These are phyloP conservation scores for Sciurus carolinensis DNA, from an alignment of 2,797 vertebrate genomes.

Conservation along the genomic window DNA sequence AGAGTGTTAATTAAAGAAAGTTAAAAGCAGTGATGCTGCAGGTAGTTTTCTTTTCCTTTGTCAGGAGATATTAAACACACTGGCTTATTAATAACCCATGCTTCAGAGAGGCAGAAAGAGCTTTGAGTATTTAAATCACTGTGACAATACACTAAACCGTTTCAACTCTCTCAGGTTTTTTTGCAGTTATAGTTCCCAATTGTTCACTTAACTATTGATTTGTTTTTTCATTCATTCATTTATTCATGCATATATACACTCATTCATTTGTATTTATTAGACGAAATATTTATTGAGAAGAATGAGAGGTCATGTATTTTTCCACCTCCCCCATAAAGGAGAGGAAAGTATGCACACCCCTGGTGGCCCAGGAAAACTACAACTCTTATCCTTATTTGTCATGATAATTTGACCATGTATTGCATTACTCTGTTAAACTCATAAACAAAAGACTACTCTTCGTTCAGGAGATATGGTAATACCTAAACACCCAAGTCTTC, in stretches of 20 bases:
- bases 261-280: not conserved
- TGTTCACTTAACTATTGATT: slow-evolving; percentile 3
- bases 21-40: not conserved
- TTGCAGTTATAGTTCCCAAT: not conserved
- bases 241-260: not conserved
- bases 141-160: not conserved
- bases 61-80: not conserved
- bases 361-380: not conserved
- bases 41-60: not conserved
- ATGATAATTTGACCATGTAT: not conserved
- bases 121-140: not conserved
- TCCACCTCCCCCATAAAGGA: not conserved
- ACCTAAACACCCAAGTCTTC: slow-evolving; percentile 12
- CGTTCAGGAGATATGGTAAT: slow-evolving; percentile 2
- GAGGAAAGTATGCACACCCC: not conserved
- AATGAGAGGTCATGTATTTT: slow-evolving; percentile 6
- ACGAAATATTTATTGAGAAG: not conserved
- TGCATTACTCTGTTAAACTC: not conserved
- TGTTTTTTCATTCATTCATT: not conserved
- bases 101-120: not conserved
- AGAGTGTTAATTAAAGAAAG: not conserved
- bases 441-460: slow-evolving; percentile 19
- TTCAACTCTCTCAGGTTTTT: not conserved
- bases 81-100: not conserved
- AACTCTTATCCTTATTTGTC: not conserved